These are phyloP conservation scores for Atta colombica DNA, from an alignment of 1,140 invertebrate species.

Conservation along the genomic window DNA sequence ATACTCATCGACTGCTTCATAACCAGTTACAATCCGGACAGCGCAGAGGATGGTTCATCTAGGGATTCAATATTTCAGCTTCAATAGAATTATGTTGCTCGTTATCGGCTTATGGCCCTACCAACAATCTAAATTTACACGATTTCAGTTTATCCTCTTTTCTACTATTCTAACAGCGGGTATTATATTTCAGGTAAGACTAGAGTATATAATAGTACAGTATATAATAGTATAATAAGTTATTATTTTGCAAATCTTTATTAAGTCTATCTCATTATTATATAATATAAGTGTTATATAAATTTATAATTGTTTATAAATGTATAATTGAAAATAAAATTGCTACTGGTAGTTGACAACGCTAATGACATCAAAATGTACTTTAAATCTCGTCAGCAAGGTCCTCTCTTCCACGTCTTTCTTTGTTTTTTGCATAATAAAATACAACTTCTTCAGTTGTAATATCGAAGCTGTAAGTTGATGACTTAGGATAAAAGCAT, in stretches of 20 bases:
- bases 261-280: no score
- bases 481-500: no score
- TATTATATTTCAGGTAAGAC: constrained; percentile 18
- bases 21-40: no score
- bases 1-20: background rate
- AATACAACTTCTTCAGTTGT: background rate
- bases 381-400: background rate
- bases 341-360: background rate
- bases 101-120: constrained; percentile 12
- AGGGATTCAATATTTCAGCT: background rate
- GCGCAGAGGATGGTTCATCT: background rate
- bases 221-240: background rate
- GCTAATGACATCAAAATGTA: background rate
- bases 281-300: background rate
- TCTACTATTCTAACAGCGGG: background rate
- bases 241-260: background rate
- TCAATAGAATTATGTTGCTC: constrained; percentile 13
- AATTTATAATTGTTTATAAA: background rate
- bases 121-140: background rate
- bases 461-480: constrained; percentile 16
- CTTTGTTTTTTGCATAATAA: background rate
- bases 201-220: background rate
- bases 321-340: background rate
- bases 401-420: background rate
- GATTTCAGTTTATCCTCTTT: background rate